phyloP scores from a whole-genome alignment of 2,797 vertebrate genomes.

The Gorsachius magnificus region DNA sequence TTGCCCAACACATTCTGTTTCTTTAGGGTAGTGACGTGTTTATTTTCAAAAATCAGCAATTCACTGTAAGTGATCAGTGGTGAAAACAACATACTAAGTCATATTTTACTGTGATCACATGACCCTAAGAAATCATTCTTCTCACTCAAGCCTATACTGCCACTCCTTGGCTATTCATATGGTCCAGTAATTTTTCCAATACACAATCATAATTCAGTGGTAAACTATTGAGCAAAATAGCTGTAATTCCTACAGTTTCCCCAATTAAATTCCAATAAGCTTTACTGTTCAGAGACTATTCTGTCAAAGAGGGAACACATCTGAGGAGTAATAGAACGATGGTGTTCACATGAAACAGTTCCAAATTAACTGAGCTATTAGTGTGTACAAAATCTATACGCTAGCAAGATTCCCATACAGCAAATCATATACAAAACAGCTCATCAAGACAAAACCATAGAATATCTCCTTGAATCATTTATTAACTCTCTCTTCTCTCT shows the following conservation, averaged over 20 bases:
- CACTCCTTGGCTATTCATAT: not conserved
- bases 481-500: not conserved
- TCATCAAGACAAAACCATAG: not conserved
- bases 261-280: not conserved
- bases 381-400: not conserved
- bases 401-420: not conserved
- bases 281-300: not conserved
- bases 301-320: not conserved
- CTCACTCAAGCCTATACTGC: not conserved
- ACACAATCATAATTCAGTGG: not conserved
- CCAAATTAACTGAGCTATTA: not conserved
- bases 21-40: rapidly evolving
- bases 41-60: not conserved
- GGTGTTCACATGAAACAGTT: not conserved
- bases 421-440: not conserved
- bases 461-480: not conserved
- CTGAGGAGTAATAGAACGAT: not conserved
- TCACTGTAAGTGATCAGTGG: not conserved
- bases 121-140: not conserved
- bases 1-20: not conserved
- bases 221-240: not conserved
- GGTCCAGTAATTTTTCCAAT: not conserved
- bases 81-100: not conserved
- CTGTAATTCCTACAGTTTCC: not conserved
- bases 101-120: not conserved